These are phyloP conservation scores for Papilio polyxenes DNA, from an alignment of 1,140 invertebrate species.

Conservation along the genomic window DNA sequence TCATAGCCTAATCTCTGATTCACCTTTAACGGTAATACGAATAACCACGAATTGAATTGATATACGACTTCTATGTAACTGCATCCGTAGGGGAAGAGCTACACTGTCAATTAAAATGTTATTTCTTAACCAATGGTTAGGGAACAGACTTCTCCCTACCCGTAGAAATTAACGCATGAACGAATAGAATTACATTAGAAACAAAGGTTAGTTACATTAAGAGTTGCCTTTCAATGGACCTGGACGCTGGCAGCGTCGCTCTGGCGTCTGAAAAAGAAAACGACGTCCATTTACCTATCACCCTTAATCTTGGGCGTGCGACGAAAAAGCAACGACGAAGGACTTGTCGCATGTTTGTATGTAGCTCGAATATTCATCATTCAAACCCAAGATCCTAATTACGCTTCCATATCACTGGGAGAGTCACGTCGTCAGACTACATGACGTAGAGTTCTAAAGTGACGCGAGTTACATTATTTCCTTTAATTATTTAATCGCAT, in stretches of 20 bases:
- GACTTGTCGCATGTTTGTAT: too few relatives aligned
- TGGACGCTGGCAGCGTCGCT: not conserved
- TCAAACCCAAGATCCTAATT: too few relatives aligned
- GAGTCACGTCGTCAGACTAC: too few relatives aligned
- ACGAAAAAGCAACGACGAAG: too few relatives aligned
- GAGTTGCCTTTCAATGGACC: not conserved
- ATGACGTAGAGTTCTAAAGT: too few relatives aligned
- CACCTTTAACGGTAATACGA: not conserved
- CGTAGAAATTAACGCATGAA: not conserved
- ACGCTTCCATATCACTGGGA: too few relatives aligned
- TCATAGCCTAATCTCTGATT: not conserved
- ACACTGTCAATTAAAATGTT: not conserved
- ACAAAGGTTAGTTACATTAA: not conserved
- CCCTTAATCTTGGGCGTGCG: too few relatives aligned
- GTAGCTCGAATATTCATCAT: too few relatives aligned
- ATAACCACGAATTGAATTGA: conserved; percentile 5
- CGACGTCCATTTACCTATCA: not conserved
- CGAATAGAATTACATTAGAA: not conserved
- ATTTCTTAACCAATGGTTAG: not conserved
- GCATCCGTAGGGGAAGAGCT: conserved; percentile 2
- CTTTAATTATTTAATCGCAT: too few relatives aligned
- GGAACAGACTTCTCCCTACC: not conserved
- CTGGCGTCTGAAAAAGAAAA: not conserved
- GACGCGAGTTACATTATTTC: too few relatives aligned
- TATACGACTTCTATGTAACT: not conserved